phyloP scores from a whole-genome alignment of 2,797 vertebrate species.

The Aphelocoma californica region DNA sequence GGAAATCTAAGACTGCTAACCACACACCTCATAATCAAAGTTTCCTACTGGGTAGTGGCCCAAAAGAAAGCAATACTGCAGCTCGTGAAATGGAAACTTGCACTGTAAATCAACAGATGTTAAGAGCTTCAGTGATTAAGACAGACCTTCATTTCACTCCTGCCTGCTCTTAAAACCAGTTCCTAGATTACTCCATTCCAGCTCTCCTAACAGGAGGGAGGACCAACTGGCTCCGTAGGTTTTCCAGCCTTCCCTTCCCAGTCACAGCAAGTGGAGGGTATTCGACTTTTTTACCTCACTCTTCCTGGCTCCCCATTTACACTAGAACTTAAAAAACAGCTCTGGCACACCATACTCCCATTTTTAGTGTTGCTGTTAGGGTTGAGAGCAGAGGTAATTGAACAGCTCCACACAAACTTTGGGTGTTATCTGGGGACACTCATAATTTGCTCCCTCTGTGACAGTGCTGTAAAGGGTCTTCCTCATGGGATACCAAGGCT shows the following conservation, averaged over 20 bases:
- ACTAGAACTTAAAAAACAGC: neutral
- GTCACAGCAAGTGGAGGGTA: neutral
- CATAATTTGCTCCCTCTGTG: neutral
- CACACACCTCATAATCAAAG: neutral
- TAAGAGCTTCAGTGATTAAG: neutral
- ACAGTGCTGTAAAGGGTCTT: neutral
- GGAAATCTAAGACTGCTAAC: neutral
- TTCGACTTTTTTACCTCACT: neutral
- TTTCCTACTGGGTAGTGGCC: neutral
- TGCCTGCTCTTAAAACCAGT: neutral
- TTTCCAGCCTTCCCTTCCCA: neutral
- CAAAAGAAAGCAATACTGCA: neutral
- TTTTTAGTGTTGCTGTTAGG: neutral
- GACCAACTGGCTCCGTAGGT: neutral
- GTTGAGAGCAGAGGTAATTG: neutral
- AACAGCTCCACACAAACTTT: neutral
- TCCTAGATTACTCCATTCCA: neutral
- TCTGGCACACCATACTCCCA: neutral
- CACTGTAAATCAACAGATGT: neutral
- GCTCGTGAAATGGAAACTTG: neutral
- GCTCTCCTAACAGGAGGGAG: neutral
- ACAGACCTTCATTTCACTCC: neutral
- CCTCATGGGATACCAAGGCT: neutral
- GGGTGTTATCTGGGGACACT: accelerated
- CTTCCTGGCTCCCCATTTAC: neutral